A percentile compares a stretch with the other conserved stretches of the same genome.
Evolutionary conservation across 2,113 vertebrate species (phyloP).

Genomic region (Rhinopomastus cyanomelas): DNA sequence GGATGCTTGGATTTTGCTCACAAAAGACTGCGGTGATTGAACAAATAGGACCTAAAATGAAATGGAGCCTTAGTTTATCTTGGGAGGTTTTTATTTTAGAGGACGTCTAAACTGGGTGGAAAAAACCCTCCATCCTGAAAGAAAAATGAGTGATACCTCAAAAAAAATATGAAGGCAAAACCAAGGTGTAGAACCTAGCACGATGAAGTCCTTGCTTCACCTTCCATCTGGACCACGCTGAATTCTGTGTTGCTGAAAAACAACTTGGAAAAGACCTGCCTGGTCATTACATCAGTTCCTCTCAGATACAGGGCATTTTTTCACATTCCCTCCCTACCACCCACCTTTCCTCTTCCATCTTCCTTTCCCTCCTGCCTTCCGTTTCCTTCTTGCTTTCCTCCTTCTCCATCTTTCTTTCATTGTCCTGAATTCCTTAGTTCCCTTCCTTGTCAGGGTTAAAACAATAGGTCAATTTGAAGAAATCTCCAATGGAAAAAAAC

Average conservation of each 20-base stretch:
- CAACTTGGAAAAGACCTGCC: neutral
- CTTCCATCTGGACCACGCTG: neutral
- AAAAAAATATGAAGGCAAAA: neutral
- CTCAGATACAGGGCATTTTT: neutral
- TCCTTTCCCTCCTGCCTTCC: neutral
- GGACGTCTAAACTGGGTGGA: neutral
- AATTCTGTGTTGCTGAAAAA: accelerated
- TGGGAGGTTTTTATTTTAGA: neutral
- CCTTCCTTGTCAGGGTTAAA: neutral
- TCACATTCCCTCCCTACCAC: neutral
- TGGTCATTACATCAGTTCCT: neutral
- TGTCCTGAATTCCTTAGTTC: neutral
- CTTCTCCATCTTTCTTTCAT: neutral
- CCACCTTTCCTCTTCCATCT: neutral
- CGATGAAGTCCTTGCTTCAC: neutral
- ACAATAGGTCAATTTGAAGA: neutral
- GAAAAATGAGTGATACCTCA: neutral
- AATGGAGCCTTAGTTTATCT: neutral
- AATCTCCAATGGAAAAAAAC: neutral
- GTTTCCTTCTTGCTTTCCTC: neutral
- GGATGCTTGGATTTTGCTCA: neutral
- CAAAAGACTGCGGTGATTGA: neutral
- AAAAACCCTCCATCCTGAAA: neutral
- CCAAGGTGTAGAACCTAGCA: neutral
- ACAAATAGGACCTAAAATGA: neutral